Base-by-base conservation (phyloP, 1,140 invertebrate genomes). In the Drosophila pseudoananassae region DNA sequence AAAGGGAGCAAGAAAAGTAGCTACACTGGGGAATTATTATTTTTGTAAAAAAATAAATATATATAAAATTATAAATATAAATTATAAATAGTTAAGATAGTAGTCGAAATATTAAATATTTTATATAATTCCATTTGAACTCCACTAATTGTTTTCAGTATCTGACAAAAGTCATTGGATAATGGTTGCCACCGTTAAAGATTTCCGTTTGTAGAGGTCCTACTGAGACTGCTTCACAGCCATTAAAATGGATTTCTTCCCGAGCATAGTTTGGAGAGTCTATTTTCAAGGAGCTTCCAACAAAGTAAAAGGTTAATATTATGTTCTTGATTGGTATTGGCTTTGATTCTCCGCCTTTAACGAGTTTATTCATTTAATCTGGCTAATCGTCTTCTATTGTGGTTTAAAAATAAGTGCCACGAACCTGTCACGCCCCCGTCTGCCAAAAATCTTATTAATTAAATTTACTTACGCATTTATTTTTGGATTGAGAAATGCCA, bases 161-260 rank as follows among this genome's bases (percentile, higher is more conserved):
- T 33, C 29, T 17, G 36, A 51, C 74, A 87, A 64, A 87, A 82
- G 82, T 81, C 82, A 87, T 70, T 65, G 60, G 54, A 36, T 50
- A 68, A 10, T 54, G 47, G 55, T 23, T 55, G 45, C 46, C 61
- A 54, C 38, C 15, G 38, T 20, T 70, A 75, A 36, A 36, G 79
- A 78, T 70, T 82, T 65, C 55, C 79, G 79, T 75, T 58, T 45
- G 27, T 59, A 17, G 36, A 49, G 63, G 49, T 25, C 52, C 33
- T 40, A 29, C 23, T 14, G 61, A 43, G 57, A 65, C 76, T 60
- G 57, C 69, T 53, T 57, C 53, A 57, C 61, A 85, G 82, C 87
- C 82, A 85, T 87, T 85, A 81, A 85, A 81, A 82, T 85, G 69
- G 82, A 87, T 87, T 85, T 85, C 68, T 71, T 87, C 81, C 68